Evolutionary conservation across 37 sponge, comb jelly and placozoan genomes (phyloP), one percentile per base, ranked within the genome.

Genomic region (Diacarnus erythraeanus): DNA sequence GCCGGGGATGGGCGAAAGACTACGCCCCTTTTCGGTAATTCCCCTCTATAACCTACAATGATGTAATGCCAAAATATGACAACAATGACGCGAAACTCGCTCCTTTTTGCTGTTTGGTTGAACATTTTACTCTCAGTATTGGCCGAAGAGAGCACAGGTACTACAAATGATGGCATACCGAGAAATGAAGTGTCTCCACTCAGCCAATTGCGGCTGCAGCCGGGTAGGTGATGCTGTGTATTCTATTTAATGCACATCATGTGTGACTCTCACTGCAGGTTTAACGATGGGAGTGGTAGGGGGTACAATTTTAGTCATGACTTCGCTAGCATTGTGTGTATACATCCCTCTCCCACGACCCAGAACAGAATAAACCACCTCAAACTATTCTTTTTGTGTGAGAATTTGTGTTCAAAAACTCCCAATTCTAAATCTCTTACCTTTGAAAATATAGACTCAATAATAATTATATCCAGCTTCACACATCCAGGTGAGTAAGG

Each of bases 271-370:
- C 36, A 35, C 47, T 71, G 26, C 59, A 84, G 84, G 67, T 54
- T 38, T 76, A 39, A 84, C 84, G 70, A 64, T 59, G n/a, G 70
- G 74, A 5, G 71, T 84, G 0, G 68, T 40, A 12, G 59, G n/a
- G 29, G 84, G 77, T 3, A 76, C 70, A 41, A 35, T 77, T 3
- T 71, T 36, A 0, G 30, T 69, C 0, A 84, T 84, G 38, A n/a
- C 43, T 22, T 20, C 69, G 0, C 56, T 84, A 56, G 77, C 77
- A 38, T 10, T 75, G 29, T 35, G 56, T 51, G 77, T 84, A 9
- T 84, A 84, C 60, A 58, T 38, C 27, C 84, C 84, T 2, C 38
- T 38, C n/a, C 84, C 84, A 38, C 68, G 59, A 84, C 29, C 36
- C 10, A 67, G 81, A 79, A 71, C 9, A 47, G 12, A 47, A 12